Conservation (phyloP, 2,797 vertebrate genomes). For the Sciurus carolinensis region DNA sequence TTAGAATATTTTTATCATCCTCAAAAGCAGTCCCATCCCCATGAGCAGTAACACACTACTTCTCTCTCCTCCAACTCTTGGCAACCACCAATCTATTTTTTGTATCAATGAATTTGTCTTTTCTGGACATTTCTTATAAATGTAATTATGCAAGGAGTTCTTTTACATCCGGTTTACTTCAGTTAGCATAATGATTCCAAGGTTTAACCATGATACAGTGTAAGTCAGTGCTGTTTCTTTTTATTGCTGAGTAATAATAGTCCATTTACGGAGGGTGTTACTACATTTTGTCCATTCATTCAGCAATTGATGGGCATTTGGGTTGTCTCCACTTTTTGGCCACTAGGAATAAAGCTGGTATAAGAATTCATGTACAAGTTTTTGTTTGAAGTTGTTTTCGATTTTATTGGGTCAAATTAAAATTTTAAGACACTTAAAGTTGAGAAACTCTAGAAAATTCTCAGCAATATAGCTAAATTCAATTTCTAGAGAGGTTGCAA, state of each 20-base stretch:
- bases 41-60: background rate
- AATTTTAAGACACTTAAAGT: constrained; percentile 40
- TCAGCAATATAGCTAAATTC: background rate
- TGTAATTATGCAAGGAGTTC: background rate
- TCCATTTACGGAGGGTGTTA: background rate
- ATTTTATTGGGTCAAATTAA: background rate
- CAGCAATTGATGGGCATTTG: background rate
- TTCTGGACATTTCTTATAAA: constrained; percentile 27
- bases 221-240: background rate
- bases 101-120: constrained; percentile 11
- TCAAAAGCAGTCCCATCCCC: background rate
- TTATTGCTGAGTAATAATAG: background rate
- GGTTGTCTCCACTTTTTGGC: background rate
- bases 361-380: background rate
- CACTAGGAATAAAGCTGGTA: background rate
- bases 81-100: background rate
- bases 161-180: background rate
- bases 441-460: constrained; percentile 11
- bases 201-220: background rate
- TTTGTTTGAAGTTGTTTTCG: constrained; percentile 17
- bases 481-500: background rate
- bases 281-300: background rate
- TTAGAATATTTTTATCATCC: constrained; percentile 56
- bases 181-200: constrained; percentile 6
- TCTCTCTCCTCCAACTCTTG: background rate